Conservation (phyloP, 2,888 invertebrate genomes). For the Anthoptus insignis region DNA sequence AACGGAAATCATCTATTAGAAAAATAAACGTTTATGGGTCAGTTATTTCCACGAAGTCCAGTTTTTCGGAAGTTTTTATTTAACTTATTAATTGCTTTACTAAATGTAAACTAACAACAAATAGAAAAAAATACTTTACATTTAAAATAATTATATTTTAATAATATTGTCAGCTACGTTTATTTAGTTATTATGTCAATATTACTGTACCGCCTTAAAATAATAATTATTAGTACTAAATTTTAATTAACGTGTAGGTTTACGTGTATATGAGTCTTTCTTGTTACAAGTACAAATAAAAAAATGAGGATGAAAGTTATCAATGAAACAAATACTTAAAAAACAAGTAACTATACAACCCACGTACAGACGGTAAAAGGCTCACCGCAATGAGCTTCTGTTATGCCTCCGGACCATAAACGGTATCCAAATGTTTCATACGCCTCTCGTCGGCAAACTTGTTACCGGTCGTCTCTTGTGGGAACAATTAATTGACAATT, state of each 20-base stretch:
- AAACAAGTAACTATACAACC: slow-evolving; percentile 34
- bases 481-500: slow-evolving; percentile 52
- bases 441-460: slow-evolving; percentile 37
- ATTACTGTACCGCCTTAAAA: too few species aligned
- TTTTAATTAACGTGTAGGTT: too few species aligned
- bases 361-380: slow-evolving; percentile 31
- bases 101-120: too few species aligned
- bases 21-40: neutral
- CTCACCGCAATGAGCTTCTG: slow-evolving; percentile 32
- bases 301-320: slow-evolving; percentile 7
- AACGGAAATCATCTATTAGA: neutral
- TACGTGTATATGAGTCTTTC: neutral
- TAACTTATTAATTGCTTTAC: neutral
- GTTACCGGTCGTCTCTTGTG: slow-evolving; percentile 41
- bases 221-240: too few species aligned
- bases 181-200: too few species aligned
- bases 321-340: slow-evolving; percentile 18
- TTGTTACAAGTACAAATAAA: neutral
- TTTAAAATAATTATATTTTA: too few species aligned
- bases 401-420: slow-evolving; percentile 33
- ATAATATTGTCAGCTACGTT: too few species aligned
- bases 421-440: slow-evolving; percentile 30
- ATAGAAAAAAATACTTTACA: too few species aligned
- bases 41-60: neutral
- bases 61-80: neutral